A percentile compares a stretch with the other conserved stretches of the same genome.
Evolutionary conservation across 2,113 vertebrate genomes (phyloP).

Genomic region (Poeciliopsis prolifica): DNA sequence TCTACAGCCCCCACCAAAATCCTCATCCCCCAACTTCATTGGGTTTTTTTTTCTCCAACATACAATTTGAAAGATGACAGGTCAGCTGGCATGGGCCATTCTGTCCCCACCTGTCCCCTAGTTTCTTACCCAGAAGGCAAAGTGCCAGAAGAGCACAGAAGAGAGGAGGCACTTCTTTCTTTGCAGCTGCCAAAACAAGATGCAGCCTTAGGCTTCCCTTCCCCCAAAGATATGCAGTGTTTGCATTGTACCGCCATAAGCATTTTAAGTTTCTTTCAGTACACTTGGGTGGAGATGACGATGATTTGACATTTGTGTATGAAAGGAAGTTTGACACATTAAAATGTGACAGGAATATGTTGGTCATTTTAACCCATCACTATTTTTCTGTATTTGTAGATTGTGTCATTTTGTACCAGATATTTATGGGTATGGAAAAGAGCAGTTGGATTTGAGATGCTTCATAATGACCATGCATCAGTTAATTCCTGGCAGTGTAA

Average conservation of each 20-base stretch:
- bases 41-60: constrained; percentile 54
- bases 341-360: constrained; percentile 18
- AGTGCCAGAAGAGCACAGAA: constrained; percentile 57
- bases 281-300: constrained; percentile 3
- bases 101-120: constrained; percentile 76
- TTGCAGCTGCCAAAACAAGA: constrained; percentile 67
- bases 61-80: constrained; percentile 76
- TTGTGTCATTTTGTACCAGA: background rate
- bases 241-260: constrained; percentile 33
- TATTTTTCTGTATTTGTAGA: background rate
- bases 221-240: constrained; percentile 49
- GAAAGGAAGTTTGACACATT: constrained; percentile 2
- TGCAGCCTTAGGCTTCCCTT: constrained; percentile 49
- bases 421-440: background rate
- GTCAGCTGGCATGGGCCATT: constrained; percentile 74
- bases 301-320: background rate
- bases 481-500: background rate
- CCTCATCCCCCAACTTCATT: constrained; percentile 24
- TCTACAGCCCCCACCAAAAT: constrained; percentile 32
- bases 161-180: constrained; percentile 53
- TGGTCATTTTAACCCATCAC: background rate
- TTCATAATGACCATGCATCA: background rate
- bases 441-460: too few species aligned
- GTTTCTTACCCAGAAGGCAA: constrained; percentile 68
- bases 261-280: constrained; percentile 28